Evolutionary conservation across 2,113 vertebrate species (phyloP).

Genomic region (Carassius gibelio): DNA sequence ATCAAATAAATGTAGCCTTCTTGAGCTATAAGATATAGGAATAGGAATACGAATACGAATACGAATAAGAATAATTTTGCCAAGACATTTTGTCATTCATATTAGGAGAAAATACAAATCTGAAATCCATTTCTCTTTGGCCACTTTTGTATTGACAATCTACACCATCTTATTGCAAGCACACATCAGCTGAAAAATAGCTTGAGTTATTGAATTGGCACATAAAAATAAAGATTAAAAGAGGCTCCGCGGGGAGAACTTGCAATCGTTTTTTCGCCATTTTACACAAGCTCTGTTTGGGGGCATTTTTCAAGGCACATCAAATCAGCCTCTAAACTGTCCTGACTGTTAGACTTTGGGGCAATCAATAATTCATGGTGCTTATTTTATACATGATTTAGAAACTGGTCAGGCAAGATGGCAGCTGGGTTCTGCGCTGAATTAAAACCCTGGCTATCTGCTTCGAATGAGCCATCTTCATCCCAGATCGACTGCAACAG

Average conservation of each 20-base stretch:
- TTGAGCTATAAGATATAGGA: background rate
- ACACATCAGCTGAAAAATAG: conserved; percentile 55
- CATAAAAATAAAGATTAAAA: conserved; percentile 62
- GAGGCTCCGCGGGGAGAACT: conserved; percentile 21
- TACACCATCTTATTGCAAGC: conserved; percentile 56
- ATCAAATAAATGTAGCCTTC: background rate
- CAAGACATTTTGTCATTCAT: background rate
- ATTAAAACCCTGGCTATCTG: background rate
- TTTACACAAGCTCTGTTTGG: background rate
- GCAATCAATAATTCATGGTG: conserved; percentile 57
- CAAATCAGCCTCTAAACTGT: conserved; percentile 37
- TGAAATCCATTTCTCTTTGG: conserved; percentile 61
- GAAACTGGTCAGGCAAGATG: conserved; percentile 46
- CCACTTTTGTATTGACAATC: conserved; percentile 62
- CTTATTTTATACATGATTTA: conserved; percentile 56
- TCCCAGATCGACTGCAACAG: background rate
- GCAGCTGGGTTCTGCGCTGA: conserved; percentile 1
- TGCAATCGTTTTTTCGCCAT: conserved; percentile 13
- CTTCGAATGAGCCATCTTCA: background rate
- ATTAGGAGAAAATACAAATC: conserved; percentile 27
- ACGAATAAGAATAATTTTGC: background rate
- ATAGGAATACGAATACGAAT: too few species aligned
- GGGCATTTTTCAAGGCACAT: conserved; percentile 38
- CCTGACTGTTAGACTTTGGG: conserved; percentile 33
- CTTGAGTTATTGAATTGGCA: conserved; percentile 52